Conservation (phyloP, 2,113 vertebrate species). For the Ceyx cyanopectus region DNA sequence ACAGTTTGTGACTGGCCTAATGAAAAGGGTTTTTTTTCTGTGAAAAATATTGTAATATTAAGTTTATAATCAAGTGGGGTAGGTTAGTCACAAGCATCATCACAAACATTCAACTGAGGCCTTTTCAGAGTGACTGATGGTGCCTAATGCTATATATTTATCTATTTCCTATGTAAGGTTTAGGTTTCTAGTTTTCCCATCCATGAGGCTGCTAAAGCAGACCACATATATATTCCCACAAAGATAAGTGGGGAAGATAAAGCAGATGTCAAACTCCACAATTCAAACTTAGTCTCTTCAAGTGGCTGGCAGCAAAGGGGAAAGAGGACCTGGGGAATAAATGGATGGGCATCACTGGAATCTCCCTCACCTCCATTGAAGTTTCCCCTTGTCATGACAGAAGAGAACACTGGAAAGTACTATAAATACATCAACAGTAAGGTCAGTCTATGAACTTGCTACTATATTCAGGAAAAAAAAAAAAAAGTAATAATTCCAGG, state of each 20-base stretch:
- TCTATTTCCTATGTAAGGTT: neutral
- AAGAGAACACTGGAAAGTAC: neutral
- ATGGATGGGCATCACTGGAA: neutral
- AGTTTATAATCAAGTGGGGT: neutral
- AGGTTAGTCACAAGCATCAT: neutral
- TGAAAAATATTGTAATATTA: neutral
- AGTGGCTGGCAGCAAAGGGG: neutral
- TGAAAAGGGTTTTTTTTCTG: neutral
- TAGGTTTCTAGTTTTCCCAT: neutral
- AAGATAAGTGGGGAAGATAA: neutral
- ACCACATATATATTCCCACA: neutral
- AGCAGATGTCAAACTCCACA: neutral
- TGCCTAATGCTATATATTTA: neutral
- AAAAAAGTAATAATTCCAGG: neutral
- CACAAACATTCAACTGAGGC: neutral
- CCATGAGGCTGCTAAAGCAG: neutral
- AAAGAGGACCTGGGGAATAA: neutral
- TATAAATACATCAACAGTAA: neutral
- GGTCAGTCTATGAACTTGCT: neutral
- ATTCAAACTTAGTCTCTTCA: neutral
- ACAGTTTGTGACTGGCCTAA: neutral
- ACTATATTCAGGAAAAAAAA: neutral
- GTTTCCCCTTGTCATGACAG: neutral
- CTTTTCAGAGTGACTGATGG: neutral
- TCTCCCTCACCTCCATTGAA: neutral